Conservation (phyloP, 2,113 vertebrate genomes). For the Phocoena sinus region DNA sequence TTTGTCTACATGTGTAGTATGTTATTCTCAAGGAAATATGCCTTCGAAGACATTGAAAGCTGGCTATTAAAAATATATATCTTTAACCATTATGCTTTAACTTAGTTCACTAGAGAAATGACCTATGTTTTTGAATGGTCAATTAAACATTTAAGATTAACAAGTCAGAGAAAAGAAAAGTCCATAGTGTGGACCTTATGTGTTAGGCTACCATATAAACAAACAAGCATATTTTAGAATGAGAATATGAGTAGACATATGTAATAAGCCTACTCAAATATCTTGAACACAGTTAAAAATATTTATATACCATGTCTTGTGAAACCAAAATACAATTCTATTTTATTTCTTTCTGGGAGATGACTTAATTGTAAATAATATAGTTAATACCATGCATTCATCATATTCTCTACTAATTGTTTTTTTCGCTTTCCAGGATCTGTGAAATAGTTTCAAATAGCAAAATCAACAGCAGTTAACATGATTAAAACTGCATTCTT, state of each 20-base stretch:
- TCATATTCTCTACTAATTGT: constrained; percentile 73
- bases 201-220: constrained; percentile 57
- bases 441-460: constrained; percentile 75
- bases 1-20: neutral
- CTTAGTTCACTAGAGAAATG: constrained; percentile 57
- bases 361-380: constrained; percentile 77
- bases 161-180: constrained; percentile 29
- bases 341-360: constrained; percentile 55
- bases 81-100: constrained; percentile 12
- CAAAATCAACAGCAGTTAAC: constrained; percentile 80
- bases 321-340: constrained; percentile 71
- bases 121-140: constrained; percentile 60
- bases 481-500: constrained; percentile 80
- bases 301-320: constrained; percentile 73
- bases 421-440: constrained; percentile 50
- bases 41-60: neutral
- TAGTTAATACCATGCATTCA: constrained; percentile 71
- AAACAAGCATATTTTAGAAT: constrained; percentile 68
- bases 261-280: constrained; percentile 75
- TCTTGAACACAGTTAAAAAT: constrained; percentile 77
- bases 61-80: neutral
- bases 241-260: constrained; percentile 61
- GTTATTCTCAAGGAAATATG: neutral
- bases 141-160: constrained; percentile 67
- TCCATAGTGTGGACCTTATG: constrained; percentile 30